Evolutionary conservation across 2,113 vertebrate species (phyloP), one percentile per base, ranked within the genome.

Genomic region (Cottus gobio): DNA sequence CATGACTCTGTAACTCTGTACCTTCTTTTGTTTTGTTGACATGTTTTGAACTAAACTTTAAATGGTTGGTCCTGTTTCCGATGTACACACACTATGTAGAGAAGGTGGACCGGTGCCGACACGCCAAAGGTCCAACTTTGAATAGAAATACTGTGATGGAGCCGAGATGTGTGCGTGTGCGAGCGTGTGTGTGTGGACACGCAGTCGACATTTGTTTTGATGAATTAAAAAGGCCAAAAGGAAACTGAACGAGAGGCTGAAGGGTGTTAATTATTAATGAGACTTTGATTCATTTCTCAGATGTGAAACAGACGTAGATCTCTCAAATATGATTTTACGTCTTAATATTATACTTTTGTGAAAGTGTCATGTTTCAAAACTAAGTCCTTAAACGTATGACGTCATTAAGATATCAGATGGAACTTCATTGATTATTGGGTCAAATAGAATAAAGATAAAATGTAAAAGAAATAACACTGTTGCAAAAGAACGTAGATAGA

Each of bases 221-320:
- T 93, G 85, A 93, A 91, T 93, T 93, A 91, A 93, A 94, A 94
- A 90, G 78, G 84, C 82, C 84, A 84, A 91, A 92, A 87, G 85
- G 86, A 87, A 87, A 76, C 61, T 16, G 16, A 84, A 46, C 0
- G 0, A 26, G 4, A 34, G 20, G 0, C 10, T 80, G 13, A 4
- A 9, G 2, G n/a, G 16, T 37, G 52, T 39, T 54, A 2, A 28
- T 57, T 58, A 36, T n/a, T 39, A 15, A 74, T 42, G 39, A 44
- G n/a, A 42, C 6, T 70, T 52, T 52, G 3, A 56, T 26, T 70
- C 5, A 22, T 62, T 57, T 66, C 13, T 57, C 7, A 12, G 28
- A 52, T 34, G 13, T 42, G 11, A n/a, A 52, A 5, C 1, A 26
- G n/a, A 54, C 2, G 48, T 24, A 52, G 39, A 10, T 44, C 36